Base-by-base conservation (phyloP, 92 coral and sea anemone genomes). In the Paramuricea clavata region DNA sequence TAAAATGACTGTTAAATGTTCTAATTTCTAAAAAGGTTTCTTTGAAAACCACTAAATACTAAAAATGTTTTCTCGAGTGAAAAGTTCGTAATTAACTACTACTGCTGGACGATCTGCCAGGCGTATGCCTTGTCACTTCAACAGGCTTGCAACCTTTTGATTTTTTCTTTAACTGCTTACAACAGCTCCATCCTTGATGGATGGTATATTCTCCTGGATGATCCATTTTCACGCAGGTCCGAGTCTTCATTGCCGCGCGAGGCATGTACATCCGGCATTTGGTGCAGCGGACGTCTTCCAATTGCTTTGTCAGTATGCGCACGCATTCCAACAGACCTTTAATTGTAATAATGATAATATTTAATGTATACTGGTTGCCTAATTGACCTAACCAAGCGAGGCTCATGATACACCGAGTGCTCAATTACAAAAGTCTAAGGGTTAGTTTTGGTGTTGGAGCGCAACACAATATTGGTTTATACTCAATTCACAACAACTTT, bases 281-380 rank as follows among this genome's bases (percentile, higher is more conserved):
- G 82, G 74, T 86, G 59, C 99, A 97, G 73, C 95, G 93, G 39
- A 97, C 98, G n/a, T 94, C 98, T 69, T 97, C 99, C 85, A 97
- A 92, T 49, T 97, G 98, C 27, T 89, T 97, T 54, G 98, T 90
- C 12, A 97, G 93, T 52, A 95, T 93, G 54, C 95, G 95, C 71
- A 97, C 94, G 89, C 98, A 97, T 65, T 97, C 95, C 31, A 91
- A 61, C 22, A 97, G 93, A 11, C 93, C 62, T 54, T 2, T 23
- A 54, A 54, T 17, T 10, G 1, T 47, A 47, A 47, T 47, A 47
- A 47, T 9, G 52, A 15, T 12, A 9, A 15, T 36, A 47, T 47
- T 47, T 5, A 12, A 47, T 6, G 16, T 9, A 2, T 47, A 1
- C 52, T 2, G 52, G n/a, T n/a, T n/a, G n/a, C n/a, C n/a, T n/a